phyloP scores from a whole-genome alignment of 2,113 vertebrate genomes.

The Tapirus terrestris region DNA sequence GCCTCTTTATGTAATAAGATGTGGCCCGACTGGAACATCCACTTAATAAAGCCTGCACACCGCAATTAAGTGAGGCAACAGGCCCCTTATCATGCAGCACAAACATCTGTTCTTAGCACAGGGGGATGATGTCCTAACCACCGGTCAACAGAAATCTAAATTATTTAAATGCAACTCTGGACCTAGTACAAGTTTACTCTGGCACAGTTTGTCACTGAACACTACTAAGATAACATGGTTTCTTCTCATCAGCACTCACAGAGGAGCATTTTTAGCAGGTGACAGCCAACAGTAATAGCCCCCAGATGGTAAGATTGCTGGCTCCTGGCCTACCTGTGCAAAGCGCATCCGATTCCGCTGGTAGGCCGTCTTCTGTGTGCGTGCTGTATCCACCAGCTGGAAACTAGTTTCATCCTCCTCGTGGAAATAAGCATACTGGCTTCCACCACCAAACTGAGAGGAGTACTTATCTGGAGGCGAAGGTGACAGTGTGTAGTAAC shows the following conservation, averaged over 20 bases:
- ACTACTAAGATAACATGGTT: accelerated
- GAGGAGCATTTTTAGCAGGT: not conserved
- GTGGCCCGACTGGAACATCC: not conserved
- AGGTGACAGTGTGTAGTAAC: not conserved
- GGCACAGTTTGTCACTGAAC: not conserved
- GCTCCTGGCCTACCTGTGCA: conserved; percentile 90
- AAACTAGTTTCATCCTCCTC: conserved; percentile 99
- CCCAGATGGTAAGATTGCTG: not conserved
- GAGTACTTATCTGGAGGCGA: conserved; percentile 94
- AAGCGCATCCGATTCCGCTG: conserved; percentile 99
- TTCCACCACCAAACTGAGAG: conserved; percentile 97
- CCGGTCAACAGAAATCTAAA: not conserved
- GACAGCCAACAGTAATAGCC: not conserved
- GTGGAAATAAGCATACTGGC: conserved; percentile 98
- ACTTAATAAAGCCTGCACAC: conserved; percentile 29
- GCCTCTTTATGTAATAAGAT: not conserved
- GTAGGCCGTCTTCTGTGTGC: conserved; percentile 98
- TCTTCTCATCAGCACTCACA: not conserved
- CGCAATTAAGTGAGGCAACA: not conserved
- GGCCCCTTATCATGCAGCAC: not conserved
- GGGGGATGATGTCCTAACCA: not conserved
- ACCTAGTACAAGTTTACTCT: not conserved
- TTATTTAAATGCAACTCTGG: not conserved
- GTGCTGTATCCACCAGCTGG: conserved; percentile 97
- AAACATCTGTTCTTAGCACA: not conserved